Evolutionary conservation across 1,140 invertebrate species (phyloP).

Genomic region (Drosophila orosa): DNA sequence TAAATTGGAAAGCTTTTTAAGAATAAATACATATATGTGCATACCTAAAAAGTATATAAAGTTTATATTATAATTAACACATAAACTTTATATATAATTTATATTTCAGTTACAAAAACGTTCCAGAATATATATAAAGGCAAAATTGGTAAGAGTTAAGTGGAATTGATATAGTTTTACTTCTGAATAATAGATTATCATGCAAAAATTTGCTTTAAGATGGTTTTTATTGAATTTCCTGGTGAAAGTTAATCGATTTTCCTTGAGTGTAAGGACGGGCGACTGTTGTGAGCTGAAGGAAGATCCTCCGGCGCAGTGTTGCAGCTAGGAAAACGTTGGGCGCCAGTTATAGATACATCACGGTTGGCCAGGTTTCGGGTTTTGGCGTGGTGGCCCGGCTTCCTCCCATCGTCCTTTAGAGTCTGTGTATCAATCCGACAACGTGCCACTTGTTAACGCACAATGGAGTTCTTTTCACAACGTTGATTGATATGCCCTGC

Average conservation of each 20-base stretch:
- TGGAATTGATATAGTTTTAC: too few species aligned
- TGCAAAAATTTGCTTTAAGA: too few species aligned
- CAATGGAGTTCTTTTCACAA: constrained; percentile 65
- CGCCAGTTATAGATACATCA: constrained; percentile 69
- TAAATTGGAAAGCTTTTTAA: too few species aligned
- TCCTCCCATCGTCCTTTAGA: constrained; percentile 28
- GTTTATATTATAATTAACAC: too few species aligned
- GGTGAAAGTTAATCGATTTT: background rate
- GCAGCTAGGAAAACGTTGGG: constrained; percentile 22
- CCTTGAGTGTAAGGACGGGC: background rate
- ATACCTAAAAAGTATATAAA: too few species aligned
- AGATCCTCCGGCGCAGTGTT: constrained; percentile 12
- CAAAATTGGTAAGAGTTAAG: too few species aligned
- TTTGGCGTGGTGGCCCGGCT: constrained; percentile 15
- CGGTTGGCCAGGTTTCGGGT: constrained; percentile 49
- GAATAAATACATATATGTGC: too few species aligned
- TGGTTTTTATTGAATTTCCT: background rate
- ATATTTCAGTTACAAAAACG: too few species aligned
- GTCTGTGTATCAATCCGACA: constrained; percentile 64
- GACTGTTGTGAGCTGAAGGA: background rate
- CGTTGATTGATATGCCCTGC: constrained; percentile 68
- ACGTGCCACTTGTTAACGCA: constrained; percentile 79
- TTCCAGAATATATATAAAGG: too few species aligned
- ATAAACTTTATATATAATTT: too few species aligned
- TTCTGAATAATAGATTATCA: too few species aligned